Conservation (phyloP, 2,113 vertebrate species). For the Seriola dumerili region DNA sequence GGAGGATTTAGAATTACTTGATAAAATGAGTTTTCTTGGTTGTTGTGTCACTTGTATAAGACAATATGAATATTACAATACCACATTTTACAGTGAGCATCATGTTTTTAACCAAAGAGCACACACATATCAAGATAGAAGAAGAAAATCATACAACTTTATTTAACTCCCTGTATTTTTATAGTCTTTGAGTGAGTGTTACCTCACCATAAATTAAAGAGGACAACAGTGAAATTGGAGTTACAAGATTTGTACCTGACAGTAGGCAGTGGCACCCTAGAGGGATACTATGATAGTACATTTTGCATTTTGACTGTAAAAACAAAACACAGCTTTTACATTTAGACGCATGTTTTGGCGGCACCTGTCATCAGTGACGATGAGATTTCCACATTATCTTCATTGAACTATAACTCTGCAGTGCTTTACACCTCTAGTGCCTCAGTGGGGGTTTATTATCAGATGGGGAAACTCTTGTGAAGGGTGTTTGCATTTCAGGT, state of each 20-base stretch:
- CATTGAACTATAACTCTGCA: neutral
- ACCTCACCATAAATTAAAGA: conserved; percentile 11
- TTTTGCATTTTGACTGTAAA: neutral
- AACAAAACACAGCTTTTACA: neutral
- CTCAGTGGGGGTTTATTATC: neutral
- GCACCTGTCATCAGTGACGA: neutral
- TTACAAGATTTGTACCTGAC: conserved; percentile 41
- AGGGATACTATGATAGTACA: neutral
- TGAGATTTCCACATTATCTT: neutral
- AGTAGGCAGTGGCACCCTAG: conserved; percentile 54
- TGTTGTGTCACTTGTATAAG: too few species aligned
- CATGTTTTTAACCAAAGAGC: neutral
- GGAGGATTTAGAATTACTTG: too few species aligned
- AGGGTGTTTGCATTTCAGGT: neutral
- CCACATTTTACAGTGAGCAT: too few species aligned
- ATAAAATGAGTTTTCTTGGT: too few species aligned
- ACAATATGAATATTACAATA: too few species aligned
- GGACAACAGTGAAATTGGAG: conserved; percentile 29
- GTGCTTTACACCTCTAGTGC: neutral
- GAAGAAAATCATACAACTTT: conserved; percentile 29
- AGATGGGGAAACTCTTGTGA: neutral
- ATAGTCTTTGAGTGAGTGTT: conserved; percentile 22
- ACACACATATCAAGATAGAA: neutral
- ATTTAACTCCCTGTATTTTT: conserved; percentile 29
- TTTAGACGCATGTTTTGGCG: conserved; percentile 10